Evolutionary conservation across 2,888 invertebrate genomes (phyloP), one percentile per base, ranked within the genome.

Genomic region (Pyrgus malvae): DNA sequence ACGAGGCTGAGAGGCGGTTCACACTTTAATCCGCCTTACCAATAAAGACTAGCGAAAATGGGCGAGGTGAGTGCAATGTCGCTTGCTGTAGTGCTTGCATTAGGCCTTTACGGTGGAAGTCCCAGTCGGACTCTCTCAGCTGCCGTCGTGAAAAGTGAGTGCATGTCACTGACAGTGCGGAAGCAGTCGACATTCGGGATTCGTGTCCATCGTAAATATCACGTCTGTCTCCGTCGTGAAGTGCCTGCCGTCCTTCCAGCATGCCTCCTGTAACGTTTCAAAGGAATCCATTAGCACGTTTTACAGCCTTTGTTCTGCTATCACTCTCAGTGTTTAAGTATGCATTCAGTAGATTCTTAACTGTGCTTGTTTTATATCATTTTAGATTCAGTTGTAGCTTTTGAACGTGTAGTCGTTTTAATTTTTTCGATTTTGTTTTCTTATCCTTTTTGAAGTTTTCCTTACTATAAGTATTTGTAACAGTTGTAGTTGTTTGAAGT

Each of bases 11-110:
- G 77, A 80, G 84, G 85, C 88, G 88, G 83, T 83, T 82, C 80
- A 76, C 77, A 82, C 84, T 82, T 82, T 83, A 80, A 79, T 81
- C 83, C 85, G 83, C 84, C 87, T 87, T 82, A 83, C 69, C 76
- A 74, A 82, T 86, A 90, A 76, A 87, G 80, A 86, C 86, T 88
- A 81, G 80, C 79, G 83, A 87, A 85, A 88, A 90, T 90, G 90
- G 90, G 90, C 88, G 90, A 90, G 90, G 90, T 90, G 89, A 90
- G 90, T 90, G 85, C 78, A 73, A 83, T 81, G 87, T 64, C 64
- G 70, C 83, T 84, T 83, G 75, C 76, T 76, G 88, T 88, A 89
- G 86, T 85, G 86, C 78, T 86, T 87, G 74, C 74, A 55, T 66
- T 74, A 80, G 78, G 78, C 71, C 72, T 82, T 81, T 79, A 66